Evolutionary conservation across 2,888 invertebrate genomes (phyloP).

Genomic region (Eilema depressum): DNA sequence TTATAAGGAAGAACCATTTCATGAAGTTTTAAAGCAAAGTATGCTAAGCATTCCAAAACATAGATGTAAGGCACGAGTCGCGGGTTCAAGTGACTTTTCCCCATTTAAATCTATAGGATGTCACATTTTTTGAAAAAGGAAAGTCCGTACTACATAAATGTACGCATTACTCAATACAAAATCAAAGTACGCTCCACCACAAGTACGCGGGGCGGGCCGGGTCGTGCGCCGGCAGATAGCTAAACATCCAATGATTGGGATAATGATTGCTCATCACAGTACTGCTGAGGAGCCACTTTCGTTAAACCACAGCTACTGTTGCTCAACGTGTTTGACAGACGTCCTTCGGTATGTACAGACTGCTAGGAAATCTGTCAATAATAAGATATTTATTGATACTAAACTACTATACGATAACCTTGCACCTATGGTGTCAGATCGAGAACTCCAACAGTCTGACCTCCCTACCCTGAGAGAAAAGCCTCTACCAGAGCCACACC

Average conservation of each 20-base stretch:
- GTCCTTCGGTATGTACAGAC: conserved; percentile 32
- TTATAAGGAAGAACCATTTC: too few species aligned
- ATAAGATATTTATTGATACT: not conserved
- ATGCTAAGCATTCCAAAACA: too few species aligned
- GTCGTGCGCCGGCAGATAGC: conserved; percentile 39
- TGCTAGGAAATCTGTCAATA: not conserved
- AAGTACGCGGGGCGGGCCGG: conserved; percentile 25
- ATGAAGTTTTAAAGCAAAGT: too few species aligned
- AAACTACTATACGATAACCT: too few species aligned
- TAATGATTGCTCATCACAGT: conserved; percentile 38
- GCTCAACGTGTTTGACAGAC: conserved; percentile 38
- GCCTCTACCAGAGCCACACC: too few species aligned
- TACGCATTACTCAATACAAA: conserved; percentile 11
- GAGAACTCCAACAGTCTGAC: too few species aligned
- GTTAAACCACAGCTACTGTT: conserved; percentile 44
- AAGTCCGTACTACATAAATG: not conserved
- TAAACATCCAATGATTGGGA: conserved; percentile 26
- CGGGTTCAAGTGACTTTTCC: too few species aligned
- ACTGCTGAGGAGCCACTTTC: conserved; percentile 35
- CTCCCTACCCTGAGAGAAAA: too few species aligned
- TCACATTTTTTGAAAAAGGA: not conserved
- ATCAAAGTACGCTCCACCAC: not conserved
- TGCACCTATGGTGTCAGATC: too few species aligned
- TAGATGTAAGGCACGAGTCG: too few species aligned
- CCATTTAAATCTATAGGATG: too few species aligned